Conservation (phyloP, 2,888 invertebrate genomes). For the Platycheirus rosarum region DNA sequence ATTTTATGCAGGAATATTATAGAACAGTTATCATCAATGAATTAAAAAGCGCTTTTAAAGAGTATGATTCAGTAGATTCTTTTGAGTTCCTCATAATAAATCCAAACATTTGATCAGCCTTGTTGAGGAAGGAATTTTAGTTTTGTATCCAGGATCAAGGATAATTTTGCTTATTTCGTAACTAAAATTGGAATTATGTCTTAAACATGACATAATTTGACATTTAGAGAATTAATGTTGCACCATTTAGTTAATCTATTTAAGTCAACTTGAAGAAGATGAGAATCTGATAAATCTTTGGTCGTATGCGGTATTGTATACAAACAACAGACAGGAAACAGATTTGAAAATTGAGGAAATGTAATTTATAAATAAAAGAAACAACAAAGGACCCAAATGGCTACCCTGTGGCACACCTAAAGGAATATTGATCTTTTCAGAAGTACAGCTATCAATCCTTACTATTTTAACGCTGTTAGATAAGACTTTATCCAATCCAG, state of each 20-base stretch:
- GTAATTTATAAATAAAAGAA: no score
- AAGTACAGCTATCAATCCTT: no score
- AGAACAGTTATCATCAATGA: not conserved
- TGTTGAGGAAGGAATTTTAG: not conserved
- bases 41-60: not conserved
- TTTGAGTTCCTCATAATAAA: constrained; percentile 2
- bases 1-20: not conserved
- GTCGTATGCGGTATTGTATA: not conserved
- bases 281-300: not conserved
- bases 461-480: no score
- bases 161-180: not conserved
- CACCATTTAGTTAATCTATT: not conserved
- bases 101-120: constrained; percentile 1
- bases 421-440: no score
- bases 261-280: not conserved
- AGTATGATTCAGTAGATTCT: not conserved
- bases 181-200: not conserved
- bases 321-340: not conserved
- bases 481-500: no score
- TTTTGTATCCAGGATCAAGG: not conserved
- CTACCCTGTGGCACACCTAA: no score
- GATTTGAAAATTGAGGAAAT: no score
- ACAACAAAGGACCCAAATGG: no score
- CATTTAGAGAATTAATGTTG: not conserved
- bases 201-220: not conserved